Evolutionary conservation across 2,113 vertebrate species (phyloP).

Genomic region (Stomatorhinus ivindoensis): DNA sequence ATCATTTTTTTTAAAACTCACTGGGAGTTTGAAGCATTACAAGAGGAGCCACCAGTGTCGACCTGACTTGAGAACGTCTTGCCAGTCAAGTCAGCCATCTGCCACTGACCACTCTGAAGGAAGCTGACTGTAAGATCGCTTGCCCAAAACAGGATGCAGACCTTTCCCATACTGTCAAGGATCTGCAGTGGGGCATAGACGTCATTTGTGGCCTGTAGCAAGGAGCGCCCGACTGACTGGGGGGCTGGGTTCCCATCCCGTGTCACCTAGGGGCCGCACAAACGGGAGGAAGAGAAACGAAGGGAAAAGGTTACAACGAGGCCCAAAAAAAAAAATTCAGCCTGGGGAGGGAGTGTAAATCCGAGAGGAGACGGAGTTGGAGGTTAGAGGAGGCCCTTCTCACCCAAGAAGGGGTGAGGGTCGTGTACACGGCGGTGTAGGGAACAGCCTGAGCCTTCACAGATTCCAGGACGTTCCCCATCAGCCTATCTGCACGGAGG

Average conservation of each 20-base stretch:
- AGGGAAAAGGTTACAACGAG: background rate
- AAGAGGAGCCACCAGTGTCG: slow-evolving; percentile 44
- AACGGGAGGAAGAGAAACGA: background rate
- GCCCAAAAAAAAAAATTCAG: background rate
- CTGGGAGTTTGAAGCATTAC: slow-evolving; percentile 48
- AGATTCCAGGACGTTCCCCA: slow-evolving; percentile 63
- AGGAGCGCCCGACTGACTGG: slow-evolving; percentile 55
- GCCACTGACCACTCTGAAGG: slow-evolving; percentile 30
- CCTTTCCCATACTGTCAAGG: slow-evolving; percentile 22
- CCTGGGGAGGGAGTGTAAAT: background rate
- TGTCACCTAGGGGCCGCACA: slow-evolving; percentile 51
- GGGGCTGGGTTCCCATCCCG: slow-evolving; percentile 40
- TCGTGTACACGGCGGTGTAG: slow-evolving; percentile 73
- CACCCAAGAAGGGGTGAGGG: slow-evolving; percentile 71
- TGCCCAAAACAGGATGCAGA: slow-evolving; percentile 79
- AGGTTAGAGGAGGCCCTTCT: background rate
- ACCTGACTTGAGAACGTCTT: slow-evolving; percentile 34
- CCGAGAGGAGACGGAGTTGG: background rate
- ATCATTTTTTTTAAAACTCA: slow-evolving; percentile 53
- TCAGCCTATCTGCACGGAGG: slow-evolving; percentile 61
- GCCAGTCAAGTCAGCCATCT: slow-evolving; percentile 52
- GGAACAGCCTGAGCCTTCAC: slow-evolving; percentile 61
- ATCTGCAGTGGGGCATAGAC: slow-evolving; percentile 55
- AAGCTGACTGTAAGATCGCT: slow-evolving; percentile 56
- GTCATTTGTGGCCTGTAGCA: slow-evolving; percentile 51